Evolutionary conservation across 2,888 invertebrate genomes (phyloP).

Genomic region (Pyrocoelia pectoralis): DNA sequence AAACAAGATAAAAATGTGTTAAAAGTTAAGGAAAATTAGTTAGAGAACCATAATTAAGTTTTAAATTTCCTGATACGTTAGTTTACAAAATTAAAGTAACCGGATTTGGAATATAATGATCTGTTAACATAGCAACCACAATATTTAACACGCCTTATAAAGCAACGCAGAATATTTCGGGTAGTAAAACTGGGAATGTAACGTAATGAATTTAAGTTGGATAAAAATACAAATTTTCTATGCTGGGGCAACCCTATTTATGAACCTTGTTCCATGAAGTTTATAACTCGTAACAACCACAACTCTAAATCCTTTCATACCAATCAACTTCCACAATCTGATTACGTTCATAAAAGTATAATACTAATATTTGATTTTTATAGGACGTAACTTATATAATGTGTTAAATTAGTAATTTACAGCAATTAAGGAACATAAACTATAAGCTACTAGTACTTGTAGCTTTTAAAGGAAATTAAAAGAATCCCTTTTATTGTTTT

Average conservation of each 20-base stretch:
- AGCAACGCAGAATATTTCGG: too few species aligned
- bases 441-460: neutral
- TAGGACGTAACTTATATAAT: neutral
- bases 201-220: too few species aligned
- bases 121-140: too few species aligned
- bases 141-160: too few species aligned
- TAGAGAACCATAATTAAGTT: too few species aligned
- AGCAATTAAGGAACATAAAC: neutral
- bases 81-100: too few species aligned
- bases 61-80: too few species aligned
- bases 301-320: neutral
- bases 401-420: constrained; percentile 1
- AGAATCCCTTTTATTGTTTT: neutral
- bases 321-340: neutral
- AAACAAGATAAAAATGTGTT: too few species aligned
- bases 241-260: neutral
- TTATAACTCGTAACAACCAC: neutral
- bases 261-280: constrained; percentile 1
- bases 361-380: neutral
- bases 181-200: too few species aligned
- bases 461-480: neutral
- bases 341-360: neutral
- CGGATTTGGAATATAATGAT: too few species aligned
- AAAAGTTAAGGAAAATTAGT: too few species aligned
- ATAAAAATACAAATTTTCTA: too few species aligned